phyloP scores from a whole-genome alignment of 2,888 invertebrate genomes.

The Fragum sueziense region DNA sequence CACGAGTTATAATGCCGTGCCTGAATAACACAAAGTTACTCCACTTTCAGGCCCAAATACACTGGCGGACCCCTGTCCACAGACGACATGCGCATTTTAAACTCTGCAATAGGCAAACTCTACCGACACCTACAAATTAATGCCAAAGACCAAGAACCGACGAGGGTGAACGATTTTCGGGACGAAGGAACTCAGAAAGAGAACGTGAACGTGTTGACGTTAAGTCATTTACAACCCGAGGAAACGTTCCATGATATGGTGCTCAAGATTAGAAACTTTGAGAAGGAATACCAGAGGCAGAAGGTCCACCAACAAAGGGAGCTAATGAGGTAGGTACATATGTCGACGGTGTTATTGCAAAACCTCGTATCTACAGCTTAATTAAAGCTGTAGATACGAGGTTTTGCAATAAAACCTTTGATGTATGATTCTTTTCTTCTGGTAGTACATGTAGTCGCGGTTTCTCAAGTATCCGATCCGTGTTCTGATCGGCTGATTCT shows the following conservation, averaged over 20 bases:
- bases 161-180: constrained; percentile 21
- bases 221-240: constrained; percentile 45
- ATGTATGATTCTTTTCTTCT: no score
- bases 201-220: constrained; percentile 50
- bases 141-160: constrained; percentile 40
- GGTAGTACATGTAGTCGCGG: no score
- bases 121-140: constrained; percentile 57
- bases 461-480: no score
- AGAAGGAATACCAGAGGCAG: constrained; percentile 60
- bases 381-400: no score
- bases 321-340: constrained; percentile 47
- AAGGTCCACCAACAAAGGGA: constrained; percentile 58
- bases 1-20: no score
- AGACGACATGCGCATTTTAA: constrained; percentile 53
- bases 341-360: no score
- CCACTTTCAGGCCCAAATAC: constrained; percentile 24
- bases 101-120: constrained; percentile 54
- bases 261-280: constrained; percentile 57
- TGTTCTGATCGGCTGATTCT: no score
- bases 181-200: constrained; percentile 47
- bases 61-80: constrained; percentile 23
- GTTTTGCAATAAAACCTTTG: no score
- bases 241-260: constrained; percentile 57
- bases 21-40: not conserved
- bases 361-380: no score